phyloP scores from a whole-genome alignment of 1,140 invertebrate genomes.

The Megalonaias nervosa region DNA sequence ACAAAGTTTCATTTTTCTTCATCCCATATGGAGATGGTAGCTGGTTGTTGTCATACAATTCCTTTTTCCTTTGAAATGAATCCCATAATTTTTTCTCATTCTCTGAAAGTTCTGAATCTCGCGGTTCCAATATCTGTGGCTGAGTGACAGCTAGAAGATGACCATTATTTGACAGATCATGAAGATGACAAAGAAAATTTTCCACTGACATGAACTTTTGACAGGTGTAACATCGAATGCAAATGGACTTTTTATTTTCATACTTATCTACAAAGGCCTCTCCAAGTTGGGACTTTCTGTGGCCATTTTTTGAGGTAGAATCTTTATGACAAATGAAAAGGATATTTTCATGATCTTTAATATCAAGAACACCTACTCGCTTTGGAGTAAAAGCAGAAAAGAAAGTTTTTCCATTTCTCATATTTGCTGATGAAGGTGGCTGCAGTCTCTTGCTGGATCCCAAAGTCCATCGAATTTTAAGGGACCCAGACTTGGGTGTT shows the following conservation, averaged over 20 bases:
- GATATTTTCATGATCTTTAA: slow-evolving; percentile 16
- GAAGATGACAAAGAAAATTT: slow-evolving; percentile 59
- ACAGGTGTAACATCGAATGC: slow-evolving; percentile 61
- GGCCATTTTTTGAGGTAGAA: slow-evolving; percentile 22
- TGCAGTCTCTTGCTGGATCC: too few species aligned
- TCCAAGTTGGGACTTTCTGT: slow-evolving; percentile 47
- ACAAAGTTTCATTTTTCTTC: slow-evolving; percentile 1
- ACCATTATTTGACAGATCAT: slow-evolving; percentile 46
- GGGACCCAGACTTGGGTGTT: too few species aligned
- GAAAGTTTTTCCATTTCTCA: too few species aligned
- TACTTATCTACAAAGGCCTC: slow-evolving; percentile 61
- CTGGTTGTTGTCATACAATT: slow-evolving; percentile 34
- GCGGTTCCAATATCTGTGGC: slow-evolving; percentile 47
- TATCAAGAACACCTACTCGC: too few species aligned
- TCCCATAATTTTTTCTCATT: slow-evolving; percentile 57
- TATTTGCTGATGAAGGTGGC: too few species aligned
- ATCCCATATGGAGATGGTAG: slow-evolving; percentile 16
- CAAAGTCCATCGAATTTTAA: too few species aligned
- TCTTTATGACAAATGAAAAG: slow-evolving; percentile 45
- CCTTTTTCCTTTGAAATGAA: slow-evolving; percentile 51
- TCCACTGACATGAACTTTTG: slow-evolving; percentile 58
- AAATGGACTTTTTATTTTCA: slow-evolving; percentile 51
- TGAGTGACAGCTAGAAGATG: slow-evolving; percentile 42
- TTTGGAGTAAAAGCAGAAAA: too few species aligned
- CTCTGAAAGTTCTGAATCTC: slow-evolving; percentile 47